Evolutionary conservation across 2,888 invertebrate species (phyloP), one percentile per base, ranked within the genome.

Genomic region (Flexamia atlantica): DNA sequence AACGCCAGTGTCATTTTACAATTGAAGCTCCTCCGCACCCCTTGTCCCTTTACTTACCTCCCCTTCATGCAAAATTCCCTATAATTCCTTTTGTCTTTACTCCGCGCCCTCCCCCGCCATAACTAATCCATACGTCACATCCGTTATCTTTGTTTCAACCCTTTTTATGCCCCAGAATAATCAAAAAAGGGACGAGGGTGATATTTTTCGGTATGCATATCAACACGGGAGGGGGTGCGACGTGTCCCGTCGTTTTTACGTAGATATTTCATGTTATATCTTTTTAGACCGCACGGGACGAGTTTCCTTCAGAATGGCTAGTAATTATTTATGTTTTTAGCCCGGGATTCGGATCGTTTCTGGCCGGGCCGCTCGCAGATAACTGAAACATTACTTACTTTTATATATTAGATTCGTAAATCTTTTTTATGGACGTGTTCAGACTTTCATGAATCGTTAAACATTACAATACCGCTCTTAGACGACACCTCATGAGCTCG

Each of bases 111-210:
- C 84, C 84, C 85, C 57, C 84, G 83, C 53, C 84, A 82, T 68
- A 74, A 86, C 87, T 87, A 87, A 87, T 87, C 87, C 87, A 87
- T 88, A 88, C 87, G 88, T 87, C 88, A 87, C 87, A 88, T 88
- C 87, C 88, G 88, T 87, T 88, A 88, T 88, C 88, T 88, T 88
- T 88, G 88, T 88, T 88, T 88, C 87, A 87, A 88, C 88, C 88
- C 88, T 88, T 88, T 88, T 88, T 88, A 88, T 87, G 87, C 86
- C 86, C 86, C 85, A 86, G 87, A 87, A 87, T 87, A 87, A 87
- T 87, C 87, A 87, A 87, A 87, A 87, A 87, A 85, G 86, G 80
- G 83, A 70, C 85, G 86, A 87, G 64, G 87, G 86, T 81, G 86
- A 86, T 86, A 86, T 85, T 86, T 87, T 85, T 87, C 86, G 84